Evolutionary conservation across 2,113 vertebrate genomes (phyloP).

Genomic region (Embiotoca jacksoni): DNA sequence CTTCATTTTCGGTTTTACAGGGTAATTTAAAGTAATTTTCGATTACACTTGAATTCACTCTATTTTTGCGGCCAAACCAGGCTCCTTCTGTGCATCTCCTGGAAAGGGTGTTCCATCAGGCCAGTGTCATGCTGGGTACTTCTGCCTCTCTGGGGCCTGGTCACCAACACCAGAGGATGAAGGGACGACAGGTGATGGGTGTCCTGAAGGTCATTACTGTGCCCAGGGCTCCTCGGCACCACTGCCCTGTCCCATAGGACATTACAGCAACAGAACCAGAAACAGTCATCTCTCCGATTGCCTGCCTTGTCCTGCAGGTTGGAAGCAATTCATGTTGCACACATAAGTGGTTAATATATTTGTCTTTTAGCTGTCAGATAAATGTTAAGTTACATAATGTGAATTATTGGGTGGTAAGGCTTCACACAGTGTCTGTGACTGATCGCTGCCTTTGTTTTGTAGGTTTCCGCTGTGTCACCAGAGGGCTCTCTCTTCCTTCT

Average conservation of each 20-base stretch:
- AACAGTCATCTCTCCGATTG: constrained; percentile 83
- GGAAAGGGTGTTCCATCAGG: constrained; percentile 83
- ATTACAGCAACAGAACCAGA: constrained; percentile 84
- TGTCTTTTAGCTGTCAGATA: constrained; percentile 13
- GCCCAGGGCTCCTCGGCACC: constrained; percentile 83
- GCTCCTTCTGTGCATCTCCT: constrained; percentile 82
- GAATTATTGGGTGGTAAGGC: constrained; percentile 6
- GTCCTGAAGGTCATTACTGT: constrained; percentile 88
- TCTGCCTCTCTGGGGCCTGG: constrained; percentile 81
- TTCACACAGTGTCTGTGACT: neutral
- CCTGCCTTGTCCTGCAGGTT: constrained; percentile 87
- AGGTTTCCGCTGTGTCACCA: constrained; percentile 84
- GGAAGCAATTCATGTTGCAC: constrained; percentile 18
- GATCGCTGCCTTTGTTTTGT: constrained; percentile 39
- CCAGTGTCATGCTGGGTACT: constrained; percentile 85
- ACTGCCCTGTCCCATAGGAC: constrained; percentile 83
- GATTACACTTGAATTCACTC: neutral
- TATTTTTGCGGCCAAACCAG: constrained; percentile 63
- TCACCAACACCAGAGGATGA: constrained; percentile 81
- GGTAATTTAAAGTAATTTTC: neutral
- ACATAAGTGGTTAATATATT: neutral
- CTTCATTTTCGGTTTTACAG: neutral
- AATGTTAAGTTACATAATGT: constrained; percentile 15
- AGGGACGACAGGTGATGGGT: constrained; percentile 79
- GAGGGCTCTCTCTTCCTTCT: constrained; percentile 84